Base-by-base conservation (phyloP, 1,140 invertebrate genomes). In the Diorhabda carinulata region DNA sequence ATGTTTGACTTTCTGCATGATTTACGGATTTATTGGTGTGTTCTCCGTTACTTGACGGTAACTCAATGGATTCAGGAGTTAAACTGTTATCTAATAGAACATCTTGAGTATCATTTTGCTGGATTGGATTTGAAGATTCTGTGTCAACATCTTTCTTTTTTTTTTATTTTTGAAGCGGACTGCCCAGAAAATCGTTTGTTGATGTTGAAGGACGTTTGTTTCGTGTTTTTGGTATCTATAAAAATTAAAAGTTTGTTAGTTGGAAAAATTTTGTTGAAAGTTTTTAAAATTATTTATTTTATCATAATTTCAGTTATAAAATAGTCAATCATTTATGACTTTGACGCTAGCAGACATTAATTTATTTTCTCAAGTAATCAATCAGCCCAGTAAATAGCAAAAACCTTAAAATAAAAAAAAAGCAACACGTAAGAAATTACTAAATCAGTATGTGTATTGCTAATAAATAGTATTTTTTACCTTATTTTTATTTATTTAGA, bases 21-120 rank as follows among this genome's bases (percentile, higher is more conserved):
- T 5, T 41, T 60, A 60, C 25, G 25, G 25, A 8, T 57, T 57
- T 57, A 57, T 57, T 7, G 56, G 10, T 10, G 56, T 57, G 56
- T 57, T 57, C 5, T 57, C 56, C 56, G 5, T 57, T 57, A 8
- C 6, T 7, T 8, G 5, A 10, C 56, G 25, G 25, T 25, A 1
- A 25, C 25, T 25, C 1, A 25, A 25, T 25, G 25, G 25, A 25
- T 59, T 59, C 58, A 59, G 10, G 8, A n/a, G 58, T 59, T 59
- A 25, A 25, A 59, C 7, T 3, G 25, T 59, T 59, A 25, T 25
- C 25, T 25, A 5, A 5, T 59, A 6, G 25, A 59, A 59, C 10
- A n/a, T 59, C 58, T 59, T 59, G 8, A 25, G 58, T 59, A 59
- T 59, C 58, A 59, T 59, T 59, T 59, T n/a, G 58, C 5, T 59